phyloP scores from a whole-genome alignment of 2,797 vertebrate species.

The Schizopygopsis pylzovi region DNA sequence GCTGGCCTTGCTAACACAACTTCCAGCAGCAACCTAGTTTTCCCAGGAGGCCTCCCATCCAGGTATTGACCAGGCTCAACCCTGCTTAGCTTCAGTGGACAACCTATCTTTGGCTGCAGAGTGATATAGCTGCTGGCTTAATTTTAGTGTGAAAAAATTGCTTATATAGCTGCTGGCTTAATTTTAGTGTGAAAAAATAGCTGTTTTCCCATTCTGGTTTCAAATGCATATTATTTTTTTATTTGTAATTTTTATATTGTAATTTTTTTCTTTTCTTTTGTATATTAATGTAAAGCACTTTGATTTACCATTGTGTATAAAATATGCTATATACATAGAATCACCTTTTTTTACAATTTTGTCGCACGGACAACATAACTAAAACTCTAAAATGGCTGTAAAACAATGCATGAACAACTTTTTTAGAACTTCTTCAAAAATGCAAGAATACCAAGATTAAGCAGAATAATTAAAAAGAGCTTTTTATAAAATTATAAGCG shows the following conservation, averaged over 20 bases:
- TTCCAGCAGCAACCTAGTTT: too few relatives aligned
- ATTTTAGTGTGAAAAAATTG: neutral
- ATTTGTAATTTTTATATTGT: neutral
- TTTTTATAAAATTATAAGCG: neutral
- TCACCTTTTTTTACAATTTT: neutral
- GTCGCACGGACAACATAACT: neutral
- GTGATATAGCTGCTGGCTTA: too few relatives aligned
- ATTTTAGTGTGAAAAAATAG: neutral
- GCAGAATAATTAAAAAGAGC: neutral
- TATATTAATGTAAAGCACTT: neutral
- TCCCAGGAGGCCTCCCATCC: too few relatives aligned
- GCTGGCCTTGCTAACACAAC: too few relatives aligned
- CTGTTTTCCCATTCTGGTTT: neutral
- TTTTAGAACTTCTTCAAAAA: neutral
- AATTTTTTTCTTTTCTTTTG: neutral
- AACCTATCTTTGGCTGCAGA: too few relatives aligned
- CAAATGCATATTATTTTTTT: neutral
- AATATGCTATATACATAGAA: neutral
- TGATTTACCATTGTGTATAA: too few relatives aligned
- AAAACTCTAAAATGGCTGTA: neutral
- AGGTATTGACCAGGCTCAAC: too few relatives aligned
- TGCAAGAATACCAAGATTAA: neutral
- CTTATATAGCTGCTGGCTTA: neutral
- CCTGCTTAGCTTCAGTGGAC: too few relatives aligned
- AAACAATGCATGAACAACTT: neutral